Base-by-base conservation (phyloP, 1,140 invertebrate genomes). In the Neodiprion fabricii region DNA sequence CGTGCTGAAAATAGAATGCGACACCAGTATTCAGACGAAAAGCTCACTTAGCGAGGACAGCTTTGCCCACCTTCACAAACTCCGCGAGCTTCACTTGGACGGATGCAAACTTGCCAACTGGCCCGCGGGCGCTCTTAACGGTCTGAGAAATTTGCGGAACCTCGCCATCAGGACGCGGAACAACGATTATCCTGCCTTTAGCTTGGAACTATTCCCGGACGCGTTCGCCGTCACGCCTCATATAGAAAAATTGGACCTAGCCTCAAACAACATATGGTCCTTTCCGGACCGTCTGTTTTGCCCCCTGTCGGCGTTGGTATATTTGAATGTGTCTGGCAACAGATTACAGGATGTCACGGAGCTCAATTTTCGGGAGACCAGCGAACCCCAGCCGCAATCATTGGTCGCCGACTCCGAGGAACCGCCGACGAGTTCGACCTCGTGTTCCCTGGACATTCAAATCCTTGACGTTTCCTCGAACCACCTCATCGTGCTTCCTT, bases 281-380 rank as follows among this genome's bases (percentile, higher is more conserved):
- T 91, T 96, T 82, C 94, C 95, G 7, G 92, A 94, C 79, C 93
- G 92, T 77, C 88, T 95, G 14, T 95, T 96, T 84, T 96, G 95
- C 84, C 90, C 93, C 0, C 85, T 95, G 71, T 91, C 90, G 5
- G 93, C 92, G 79, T 86, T 95, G 76, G 90, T 93, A 14, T 89
- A 89, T 73, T 85, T 95, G 73, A 95, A 95, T 79, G 91, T 95
- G 65, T 95, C 94, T 74, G 90, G 92, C 74, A 96, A 96, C 86
- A 90, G 93, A 74, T 85, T 96, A 74, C 92, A 94, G 89, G 92
- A 95, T 87, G 91, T 95, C 61, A 92, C 92, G 81, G 93, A 95
- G 89, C 86, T 95, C 80, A 92, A 93, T 28, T 95, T 93, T 80
- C 84, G 91, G 80, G 92, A 93, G 78, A 90, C 91, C 81, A 84